A percentile compares a stretch with the other conserved stretches of the same genome.
phyloP scores from a whole-genome alignment of 2,888 invertebrate species.

The Xanthostigma xanthostigma region DNA sequence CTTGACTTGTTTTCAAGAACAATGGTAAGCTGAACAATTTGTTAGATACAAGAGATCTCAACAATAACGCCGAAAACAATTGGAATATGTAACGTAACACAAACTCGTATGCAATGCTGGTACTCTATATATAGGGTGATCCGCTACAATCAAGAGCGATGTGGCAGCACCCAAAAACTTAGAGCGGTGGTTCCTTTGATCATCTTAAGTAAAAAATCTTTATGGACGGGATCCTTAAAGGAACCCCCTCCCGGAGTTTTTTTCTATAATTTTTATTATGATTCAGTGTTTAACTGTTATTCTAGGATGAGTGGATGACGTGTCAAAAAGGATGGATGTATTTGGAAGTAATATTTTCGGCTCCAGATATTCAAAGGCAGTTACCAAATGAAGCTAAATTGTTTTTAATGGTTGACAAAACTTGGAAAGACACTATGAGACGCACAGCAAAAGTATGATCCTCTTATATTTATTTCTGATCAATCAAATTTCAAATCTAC shows the following conservation, averaged over 20 bases:
- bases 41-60: background rate
- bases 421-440: constrained; percentile 80
- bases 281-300: constrained; percentile 7
- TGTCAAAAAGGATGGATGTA: constrained; percentile 93
- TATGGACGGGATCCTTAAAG: too few species aligned
- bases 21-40: constrained; percentile 38
- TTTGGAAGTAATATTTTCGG: constrained; percentile 85
- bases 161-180: too few species aligned
- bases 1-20: constrained; percentile 68
- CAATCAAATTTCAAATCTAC: background rate
- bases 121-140: too few species aligned
- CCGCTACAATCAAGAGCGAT: too few species aligned
- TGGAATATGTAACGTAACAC: too few species aligned
- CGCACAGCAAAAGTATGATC: constrained; percentile 52
- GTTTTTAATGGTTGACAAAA: constrained; percentile 75
- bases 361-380: constrained; percentile 87
- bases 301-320: constrained; percentile 72
- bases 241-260: too few species aligned
- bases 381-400: constrained; percentile 80
- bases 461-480: background rate
- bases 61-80: too few species aligned
- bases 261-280: background rate
- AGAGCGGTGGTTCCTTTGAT: too few species aligned
- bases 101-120: too few species aligned
- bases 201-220: too few species aligned